Percentiles rank a stretch among this genome's conserved stretches.
Conservation (phyloP, 2,113 vertebrate genomes). For the Clarias macrocephalus region DNA sequence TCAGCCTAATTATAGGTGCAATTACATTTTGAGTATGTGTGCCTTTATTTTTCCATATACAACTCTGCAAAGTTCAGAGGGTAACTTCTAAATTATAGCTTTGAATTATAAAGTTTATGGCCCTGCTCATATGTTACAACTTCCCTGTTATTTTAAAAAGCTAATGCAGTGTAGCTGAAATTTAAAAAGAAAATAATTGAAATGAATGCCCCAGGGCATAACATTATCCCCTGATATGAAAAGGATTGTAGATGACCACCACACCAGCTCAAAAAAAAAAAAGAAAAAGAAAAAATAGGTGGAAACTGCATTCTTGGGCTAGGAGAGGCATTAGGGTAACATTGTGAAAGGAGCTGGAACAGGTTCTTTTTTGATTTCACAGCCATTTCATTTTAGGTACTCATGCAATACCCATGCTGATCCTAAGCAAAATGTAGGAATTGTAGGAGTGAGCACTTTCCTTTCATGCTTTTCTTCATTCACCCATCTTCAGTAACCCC, state of each 20-base stretch:
- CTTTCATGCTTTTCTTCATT: not conserved
- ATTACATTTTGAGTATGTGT: not conserved
- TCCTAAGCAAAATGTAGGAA: not conserved
- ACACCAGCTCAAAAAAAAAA: not conserved
- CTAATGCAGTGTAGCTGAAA: slow-evolving; percentile 10
- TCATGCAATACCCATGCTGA: not conserved
- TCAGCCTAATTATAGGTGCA: not conserved
- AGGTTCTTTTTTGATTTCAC: slow-evolving; percentile 4
- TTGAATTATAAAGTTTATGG: not conserved
- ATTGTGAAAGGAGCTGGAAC: not conserved
- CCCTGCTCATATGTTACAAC: not conserved
- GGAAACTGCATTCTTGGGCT: not conserved
- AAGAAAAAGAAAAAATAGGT: not conserved
- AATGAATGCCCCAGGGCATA: not conserved
- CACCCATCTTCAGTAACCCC: not conserved
- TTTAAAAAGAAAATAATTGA: slow-evolving; percentile 20
- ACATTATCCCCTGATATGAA: not conserved
- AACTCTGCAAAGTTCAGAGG: not conserved
- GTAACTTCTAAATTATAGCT: not conserved
- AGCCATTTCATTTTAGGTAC: not conserved
- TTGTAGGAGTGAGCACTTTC: slow-evolving; percentile 7
- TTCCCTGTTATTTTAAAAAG: not conserved
- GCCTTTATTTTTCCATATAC: not conserved
- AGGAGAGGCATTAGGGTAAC: not conserved
- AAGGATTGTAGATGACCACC: not conserved